Conservation (phyloP, 2,113 vertebrate genomes). For the Peromyscus californicus region DNA sequence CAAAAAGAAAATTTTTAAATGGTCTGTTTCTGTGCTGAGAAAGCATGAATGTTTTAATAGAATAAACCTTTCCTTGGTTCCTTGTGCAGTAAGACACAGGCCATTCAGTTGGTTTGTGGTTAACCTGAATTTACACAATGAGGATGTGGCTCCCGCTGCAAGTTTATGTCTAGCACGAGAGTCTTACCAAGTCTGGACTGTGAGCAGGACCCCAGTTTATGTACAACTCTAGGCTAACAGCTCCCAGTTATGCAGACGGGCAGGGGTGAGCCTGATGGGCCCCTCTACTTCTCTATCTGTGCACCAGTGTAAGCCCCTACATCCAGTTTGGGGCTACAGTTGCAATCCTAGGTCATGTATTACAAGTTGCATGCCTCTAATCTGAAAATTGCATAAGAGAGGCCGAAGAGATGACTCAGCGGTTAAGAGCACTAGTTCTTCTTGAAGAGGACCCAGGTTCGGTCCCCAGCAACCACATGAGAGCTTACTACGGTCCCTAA, state of each 20-base stretch:
- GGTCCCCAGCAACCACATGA: not conserved
- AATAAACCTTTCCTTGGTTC: not conserved
- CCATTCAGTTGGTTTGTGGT: not conserved
- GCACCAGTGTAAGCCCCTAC: not conserved
- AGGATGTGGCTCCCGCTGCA: not conserved
- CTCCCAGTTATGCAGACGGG: rapidly evolving
- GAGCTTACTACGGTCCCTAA: not conserved
- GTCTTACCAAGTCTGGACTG: not conserved
- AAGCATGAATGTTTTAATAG: not conserved
- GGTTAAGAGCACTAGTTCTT: not conserved
- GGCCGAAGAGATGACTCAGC: not conserved
- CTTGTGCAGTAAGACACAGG: not conserved
- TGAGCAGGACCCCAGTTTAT: not conserved
- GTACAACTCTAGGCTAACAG: not conserved
- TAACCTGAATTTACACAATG: conserved; percentile 6
- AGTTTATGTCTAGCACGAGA: not conserved
- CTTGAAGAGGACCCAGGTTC: not conserved
- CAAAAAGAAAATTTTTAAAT: not conserved
- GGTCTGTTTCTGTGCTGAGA: not conserved
- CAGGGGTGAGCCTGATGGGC: not conserved
- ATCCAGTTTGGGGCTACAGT: not conserved
- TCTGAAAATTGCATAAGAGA: not conserved
- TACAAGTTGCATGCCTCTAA: not conserved
- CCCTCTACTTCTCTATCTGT: not conserved
- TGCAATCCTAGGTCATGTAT: not conserved